Percentiles rank a stretch among this genome's conserved stretches.
These are phyloP conservation scores for Didymodactylos carnosus DNA, from an alignment of 2,888 invertebrate genomes.

Conservation along the genomic window DNA sequence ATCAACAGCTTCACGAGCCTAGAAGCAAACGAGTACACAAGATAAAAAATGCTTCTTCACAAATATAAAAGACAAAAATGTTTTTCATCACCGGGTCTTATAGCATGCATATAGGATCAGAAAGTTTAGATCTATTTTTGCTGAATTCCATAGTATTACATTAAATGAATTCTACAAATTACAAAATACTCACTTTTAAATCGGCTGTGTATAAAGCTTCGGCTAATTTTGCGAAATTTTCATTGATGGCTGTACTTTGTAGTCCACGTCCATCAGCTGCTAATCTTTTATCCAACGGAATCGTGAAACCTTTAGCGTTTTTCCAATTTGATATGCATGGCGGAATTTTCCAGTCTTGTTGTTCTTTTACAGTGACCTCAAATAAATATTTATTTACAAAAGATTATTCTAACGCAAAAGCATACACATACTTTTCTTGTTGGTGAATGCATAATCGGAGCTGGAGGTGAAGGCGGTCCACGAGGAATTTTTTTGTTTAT, in stretches of 20 bases:
- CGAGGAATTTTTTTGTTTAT: slow-evolving; percentile 97
- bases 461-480: slow-evolving; percentile 93
- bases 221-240: slow-evolving; percentile 92
- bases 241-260: slow-evolving; percentile 80
- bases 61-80: too few species aligned
- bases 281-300: slow-evolving; percentile 84
- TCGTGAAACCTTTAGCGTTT: slow-evolving; percentile 90
- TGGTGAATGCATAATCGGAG: slow-evolving; percentile 92
- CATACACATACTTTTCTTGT: slow-evolving; percentile 73
- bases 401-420: slow-evolving; percentile 1
- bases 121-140: too few species aligned
- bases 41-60: not conserved
- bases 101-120: too few species aligned
- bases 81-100: too few species aligned
- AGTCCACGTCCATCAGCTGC: slow-evolving; percentile 93
- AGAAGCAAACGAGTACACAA: slow-evolving; percentile 6
- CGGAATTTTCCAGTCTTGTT: slow-evolving; percentile 96
- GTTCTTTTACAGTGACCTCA: slow-evolving; percentile 91
- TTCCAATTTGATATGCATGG: slow-evolving; percentile 99
- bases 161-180: not conserved
- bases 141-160: too few species aligned
- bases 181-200: slow-evolving; percentile 44
- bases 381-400: not conserved
- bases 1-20: slow-evolving; percentile 84
- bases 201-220: slow-evolving; percentile 95